phyloP scores from a whole-genome alignment of 53 echinoderm and acorn worm species.

The Zoroaster sp. region DNA sequence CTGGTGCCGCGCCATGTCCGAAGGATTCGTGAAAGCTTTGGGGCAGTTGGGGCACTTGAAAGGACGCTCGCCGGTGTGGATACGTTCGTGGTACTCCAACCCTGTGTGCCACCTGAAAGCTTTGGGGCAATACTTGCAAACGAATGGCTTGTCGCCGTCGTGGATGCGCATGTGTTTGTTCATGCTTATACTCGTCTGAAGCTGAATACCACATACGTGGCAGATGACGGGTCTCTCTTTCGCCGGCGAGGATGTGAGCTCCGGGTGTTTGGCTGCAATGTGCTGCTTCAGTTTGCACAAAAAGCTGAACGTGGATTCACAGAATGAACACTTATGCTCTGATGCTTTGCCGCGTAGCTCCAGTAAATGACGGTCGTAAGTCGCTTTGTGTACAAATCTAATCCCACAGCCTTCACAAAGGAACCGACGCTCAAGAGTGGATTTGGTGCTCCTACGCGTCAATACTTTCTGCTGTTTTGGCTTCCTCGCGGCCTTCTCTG shows the following conservation, averaged over 20 bases:
- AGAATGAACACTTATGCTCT: constrained; percentile 18
- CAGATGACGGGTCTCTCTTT: constrained; percentile 41
- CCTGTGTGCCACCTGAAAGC: constrained; percentile 49
- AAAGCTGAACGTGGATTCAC: not conserved
- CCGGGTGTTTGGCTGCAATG: constrained; percentile 39
- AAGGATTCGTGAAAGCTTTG: constrained; percentile 46
- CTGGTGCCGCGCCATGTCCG: constrained; percentile 47
- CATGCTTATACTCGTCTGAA: constrained; percentile 47
- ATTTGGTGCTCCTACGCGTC: constrained; percentile 39
- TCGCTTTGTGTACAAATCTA: constrained; percentile 38
- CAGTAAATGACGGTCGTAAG: constrained; percentile 43
- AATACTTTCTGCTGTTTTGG: constrained; percentile 30
- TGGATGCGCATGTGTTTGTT: constrained; percentile 55
- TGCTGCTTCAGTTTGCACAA: constrained; percentile 49
- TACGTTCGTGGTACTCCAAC: constrained; percentile 37
- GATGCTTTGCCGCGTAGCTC: constrained; percentile 41
- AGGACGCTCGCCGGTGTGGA: constrained; percentile 47
- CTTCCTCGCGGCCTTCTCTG: constrained; percentile 18
- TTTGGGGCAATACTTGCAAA: constrained; percentile 43
- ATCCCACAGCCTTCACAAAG: constrained; percentile 46
- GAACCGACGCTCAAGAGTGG: constrained; percentile 37
- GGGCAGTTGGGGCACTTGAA: constrained; percentile 47
- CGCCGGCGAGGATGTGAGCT: constrained; percentile 1
- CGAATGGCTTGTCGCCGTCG: constrained; percentile 46
- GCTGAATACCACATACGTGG: constrained; percentile 33